phyloP scores from a whole-genome alignment of 2,888 invertebrate species.

The Peribatodes rhomboidaria region DNA sequence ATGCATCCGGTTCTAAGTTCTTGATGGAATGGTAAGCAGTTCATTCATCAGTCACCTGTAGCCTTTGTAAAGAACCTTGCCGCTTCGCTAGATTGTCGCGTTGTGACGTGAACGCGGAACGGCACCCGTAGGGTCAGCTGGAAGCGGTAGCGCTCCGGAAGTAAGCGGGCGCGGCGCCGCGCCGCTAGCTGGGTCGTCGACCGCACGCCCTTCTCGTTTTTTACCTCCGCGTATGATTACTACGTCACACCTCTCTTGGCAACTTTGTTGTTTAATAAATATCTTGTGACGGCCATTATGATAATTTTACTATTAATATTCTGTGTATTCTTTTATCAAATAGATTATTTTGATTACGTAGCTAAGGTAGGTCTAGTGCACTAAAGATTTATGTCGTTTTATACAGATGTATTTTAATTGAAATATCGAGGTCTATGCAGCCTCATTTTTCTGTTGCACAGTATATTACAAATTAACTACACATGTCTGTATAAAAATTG shows the following conservation, averaged over 20 bases:
- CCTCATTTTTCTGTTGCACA: neutral
- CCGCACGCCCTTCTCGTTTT: constrained; percentile 59
- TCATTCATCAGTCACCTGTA: constrained; percentile 22
- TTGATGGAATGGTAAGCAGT: constrained; percentile 23
- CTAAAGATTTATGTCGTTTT: neutral
- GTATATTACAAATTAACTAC: neutral
- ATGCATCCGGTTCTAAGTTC: neutral
- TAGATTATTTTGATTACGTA: neutral
- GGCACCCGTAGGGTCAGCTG: constrained; percentile 51
- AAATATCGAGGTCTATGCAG: no score
- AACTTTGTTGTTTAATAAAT: constrained; percentile 20
- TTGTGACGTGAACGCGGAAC: constrained; percentile 59
- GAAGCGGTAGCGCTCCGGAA: constrained; percentile 59
- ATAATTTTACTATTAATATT: constrained; percentile 10
- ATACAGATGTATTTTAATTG: neutral
- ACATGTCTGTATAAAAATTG: neutral
- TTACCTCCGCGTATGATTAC: constrained; percentile 42
- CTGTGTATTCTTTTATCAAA: constrained; percentile 4
- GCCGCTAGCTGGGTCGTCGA: constrained; percentile 58
- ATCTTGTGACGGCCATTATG: constrained; percentile 17
- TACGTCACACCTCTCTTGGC: constrained; percentile 31
- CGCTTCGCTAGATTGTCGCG: constrained; percentile 25
- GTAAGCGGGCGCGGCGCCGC: constrained; percentile 35
- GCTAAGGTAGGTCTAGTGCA: neutral
- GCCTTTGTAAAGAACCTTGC: constrained; percentile 27